Percentiles rank a stretch among this genome's conserved stretches.
These are phyloP conservation scores for Bathybates hornii DNA, from an alignment of 2,113 vertebrate genomes.

Conservation along the genomic window DNA sequence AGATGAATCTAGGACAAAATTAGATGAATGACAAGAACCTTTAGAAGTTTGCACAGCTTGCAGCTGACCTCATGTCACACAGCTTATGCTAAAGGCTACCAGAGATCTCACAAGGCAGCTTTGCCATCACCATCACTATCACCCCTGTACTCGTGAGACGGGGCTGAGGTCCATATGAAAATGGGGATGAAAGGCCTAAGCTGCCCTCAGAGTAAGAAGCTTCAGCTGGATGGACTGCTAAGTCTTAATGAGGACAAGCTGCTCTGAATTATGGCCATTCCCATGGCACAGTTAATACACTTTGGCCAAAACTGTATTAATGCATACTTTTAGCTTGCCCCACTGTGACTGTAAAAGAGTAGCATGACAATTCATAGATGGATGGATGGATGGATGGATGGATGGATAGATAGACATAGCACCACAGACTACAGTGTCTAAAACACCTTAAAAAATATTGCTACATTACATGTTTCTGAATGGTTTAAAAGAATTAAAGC, in stretches of 20 bases:
- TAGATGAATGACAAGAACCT: constrained; percentile 11
- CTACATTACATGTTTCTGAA: neutral
- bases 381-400: neutral
- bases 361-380: neutral
- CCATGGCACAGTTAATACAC: constrained; percentile 19
- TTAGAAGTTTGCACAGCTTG: neutral
- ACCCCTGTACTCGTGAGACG: neutral
- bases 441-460: neutral
- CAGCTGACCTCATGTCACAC: neutral
- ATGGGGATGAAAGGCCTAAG: constrained; percentile 53
- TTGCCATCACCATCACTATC: neutral
- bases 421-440: neutral
- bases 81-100: neutral
- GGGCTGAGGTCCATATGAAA: constrained; percentile 50
- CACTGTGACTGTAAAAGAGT: neutral
- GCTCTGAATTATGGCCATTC: constrained; percentile 49
- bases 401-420: neutral
- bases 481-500: neutral
- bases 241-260: constrained; percentile 65
- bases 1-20: neutral
- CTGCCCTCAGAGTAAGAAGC: constrained; percentile 52
- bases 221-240: constrained; percentile 51
- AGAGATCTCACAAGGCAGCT: neutral
- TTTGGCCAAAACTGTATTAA: neutral
- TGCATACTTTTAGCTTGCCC: neutral